Evolutionary conservation across 2,113 vertebrate species (phyloP).

Genomic region (Tachuris rubrigastra): DNA sequence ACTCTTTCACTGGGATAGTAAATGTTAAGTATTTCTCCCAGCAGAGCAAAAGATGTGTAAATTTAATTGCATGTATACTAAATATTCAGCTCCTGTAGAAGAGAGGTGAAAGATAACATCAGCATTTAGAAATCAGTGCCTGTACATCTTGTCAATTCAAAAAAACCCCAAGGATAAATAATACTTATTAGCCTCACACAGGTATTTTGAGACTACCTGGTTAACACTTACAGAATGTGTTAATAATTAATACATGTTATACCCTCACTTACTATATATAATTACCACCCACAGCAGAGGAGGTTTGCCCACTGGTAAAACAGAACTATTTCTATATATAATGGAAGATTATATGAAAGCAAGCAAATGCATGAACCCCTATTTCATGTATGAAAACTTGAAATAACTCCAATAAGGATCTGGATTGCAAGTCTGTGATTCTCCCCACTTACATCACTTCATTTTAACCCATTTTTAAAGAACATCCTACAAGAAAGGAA

Average conservation of each 20-base stretch:
- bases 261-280: not conserved
- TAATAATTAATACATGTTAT: not conserved
- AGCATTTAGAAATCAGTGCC: not conserved
- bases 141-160: not conserved
- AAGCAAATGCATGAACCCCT: not conserved
- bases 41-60: not conserved
- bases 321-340: not conserved
- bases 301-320: not conserved
- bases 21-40: not conserved
- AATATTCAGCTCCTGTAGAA: not conserved
- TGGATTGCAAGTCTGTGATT: not conserved
- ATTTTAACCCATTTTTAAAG: conserved; percentile 31
- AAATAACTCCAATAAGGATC: not conserved
- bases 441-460: not conserved
- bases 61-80: not conserved
- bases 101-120: not conserved
- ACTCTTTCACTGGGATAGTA: not conserved
- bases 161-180: not conserved
- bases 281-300: not conserved
- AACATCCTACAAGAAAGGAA: not conserved
- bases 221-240: not conserved
- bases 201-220: not conserved
- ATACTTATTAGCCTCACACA: not conserved
- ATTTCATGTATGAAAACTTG: not conserved
- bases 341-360: not conserved